Evolutionary conservation across 2,888 invertebrate genomes (phyloP), one percentile per base, ranked within the genome.

Genomic region (Sinhomidia bicolor): DNA sequence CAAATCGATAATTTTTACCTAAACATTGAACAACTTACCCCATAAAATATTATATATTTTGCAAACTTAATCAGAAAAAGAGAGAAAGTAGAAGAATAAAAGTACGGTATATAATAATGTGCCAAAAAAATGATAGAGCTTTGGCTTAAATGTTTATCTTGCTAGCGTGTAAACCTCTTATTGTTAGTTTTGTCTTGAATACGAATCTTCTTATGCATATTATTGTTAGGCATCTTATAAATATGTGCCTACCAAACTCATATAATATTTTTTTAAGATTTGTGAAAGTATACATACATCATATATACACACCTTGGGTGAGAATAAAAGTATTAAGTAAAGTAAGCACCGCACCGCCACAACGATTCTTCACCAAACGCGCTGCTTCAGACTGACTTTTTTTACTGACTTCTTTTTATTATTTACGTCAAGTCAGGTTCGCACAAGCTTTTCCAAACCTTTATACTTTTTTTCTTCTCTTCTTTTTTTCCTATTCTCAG

Each of bases 391-490:
- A 17, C 41, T 41, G 36, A 41, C 41, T 68, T 36, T 65, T 68
- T 65, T 20, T 29, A 44, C 57, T n/a, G 9, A 41, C 68, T 65
- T 41, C 14, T 36, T 68, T 82, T 44, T 82, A 44, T 54, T 71
- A 54, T 71, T 47, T 51, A 51, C 62, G 76, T 79, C 80, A 79
- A 80, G 36, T 68, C 85, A 71, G 76, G 65, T 76, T 78, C 51
- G 32, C 51, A 47, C 78, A 44, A n/a, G 62, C 60, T 82, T 57
- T n/a, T 60, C 78, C 65, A 47, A 65, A 23, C 41, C 74, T 76
- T 51, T 12, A 36, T 78, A 47, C 51, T 78, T 83, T 82, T 41
- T 47, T 36, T 68, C 54, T 36, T 29, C 5, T 80, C 12, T 41
- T 41, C 17, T 57, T n/a, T n/a, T n/a, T n/a, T n/a, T 47, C 6